A percentile compares a stretch with the other conserved stretches of the same genome.
Evolutionary conservation across 2,797 vertebrate genomes (phyloP).

Genomic region (Mus caroli): DNA sequence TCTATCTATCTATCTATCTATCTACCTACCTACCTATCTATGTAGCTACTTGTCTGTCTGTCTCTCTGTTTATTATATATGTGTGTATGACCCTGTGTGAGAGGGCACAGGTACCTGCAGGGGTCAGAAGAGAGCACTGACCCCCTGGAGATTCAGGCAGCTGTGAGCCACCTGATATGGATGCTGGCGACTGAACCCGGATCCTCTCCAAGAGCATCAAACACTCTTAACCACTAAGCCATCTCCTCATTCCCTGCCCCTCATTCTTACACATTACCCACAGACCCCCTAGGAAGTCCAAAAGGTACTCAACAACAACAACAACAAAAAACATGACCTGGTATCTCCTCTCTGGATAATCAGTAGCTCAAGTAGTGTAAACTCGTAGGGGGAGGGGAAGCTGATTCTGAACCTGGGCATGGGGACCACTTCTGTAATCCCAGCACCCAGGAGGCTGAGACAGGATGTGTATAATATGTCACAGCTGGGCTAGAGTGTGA

Average conservation of each 20-base stretch:
- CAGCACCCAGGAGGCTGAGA: neutral
- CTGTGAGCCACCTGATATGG: neutral
- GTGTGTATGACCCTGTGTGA: neutral
- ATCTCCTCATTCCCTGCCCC: neutral
- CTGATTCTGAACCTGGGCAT: neutral
- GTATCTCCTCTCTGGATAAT: neutral
- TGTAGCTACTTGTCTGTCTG: neutral
- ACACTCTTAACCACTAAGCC: neutral
- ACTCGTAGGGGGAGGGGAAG: neutral
- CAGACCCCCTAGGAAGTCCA: conserved; percentile 17
- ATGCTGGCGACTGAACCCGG: neutral
- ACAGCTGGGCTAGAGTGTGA: neutral
- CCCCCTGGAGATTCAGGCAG: neutral
- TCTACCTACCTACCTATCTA: neutral
- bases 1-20: neutral
- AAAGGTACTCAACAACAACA: neutral
- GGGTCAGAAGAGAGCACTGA: neutral
- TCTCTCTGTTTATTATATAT: neutral
- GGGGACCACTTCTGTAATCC: neutral
- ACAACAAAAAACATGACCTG: neutral
- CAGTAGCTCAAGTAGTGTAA: neutral
- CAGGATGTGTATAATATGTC: neutral
- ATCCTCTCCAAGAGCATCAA: neutral
- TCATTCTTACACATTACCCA: conserved; percentile 3
- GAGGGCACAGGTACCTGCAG: no score